phyloP scores from a whole-genome alignment of 2,888 invertebrate species.

The Alsophila aescularia region DNA sequence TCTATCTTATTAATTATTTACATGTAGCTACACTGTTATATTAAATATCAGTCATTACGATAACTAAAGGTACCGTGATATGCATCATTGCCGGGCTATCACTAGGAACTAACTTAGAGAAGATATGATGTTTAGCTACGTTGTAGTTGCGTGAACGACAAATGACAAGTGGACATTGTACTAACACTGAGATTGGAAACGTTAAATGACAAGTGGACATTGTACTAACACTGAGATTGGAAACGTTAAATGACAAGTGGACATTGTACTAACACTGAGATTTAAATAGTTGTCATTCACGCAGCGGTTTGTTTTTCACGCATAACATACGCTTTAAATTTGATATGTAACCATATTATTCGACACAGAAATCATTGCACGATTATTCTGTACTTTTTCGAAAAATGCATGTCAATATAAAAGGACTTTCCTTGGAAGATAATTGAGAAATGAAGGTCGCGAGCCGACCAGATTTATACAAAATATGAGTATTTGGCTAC shows the following conservation, averaged over 20 bases:
- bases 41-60: conserved; percentile 66
- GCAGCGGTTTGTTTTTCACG: conserved; percentile 39
- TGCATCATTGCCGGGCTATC: conserved; percentile 82
- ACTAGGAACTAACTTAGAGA: conserved; percentile 66
- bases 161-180: conserved; percentile 39
- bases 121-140: conserved; percentile 56
- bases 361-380: conserved; percentile 38
- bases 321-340: conserved; percentile 39
- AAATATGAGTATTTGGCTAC: conserved; percentile 36
- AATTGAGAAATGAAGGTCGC: conserved; percentile 34
- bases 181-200: conserved; percentile 12
- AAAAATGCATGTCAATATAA: conserved; percentile 36
- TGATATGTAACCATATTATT: conserved; percentile 43
- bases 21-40: conserved; percentile 37
- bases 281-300: conserved; percentile 15
- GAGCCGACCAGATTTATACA: conserved; percentile 30
- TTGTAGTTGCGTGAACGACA: conserved; percentile 44
- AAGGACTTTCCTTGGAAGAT: conserved; percentile 36
- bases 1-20: conserved; percentile 35
- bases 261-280: conserved; percentile 24
- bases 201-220: conserved; percentile 32
- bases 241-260: conserved; percentile 28
- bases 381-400: conserved; percentile 36
- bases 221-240: conserved; percentile 15
- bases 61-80: conserved; percentile 67